Conservation (phyloP, 2,113 vertebrate genomes). For the Trichomycterus rosablanca region DNA sequence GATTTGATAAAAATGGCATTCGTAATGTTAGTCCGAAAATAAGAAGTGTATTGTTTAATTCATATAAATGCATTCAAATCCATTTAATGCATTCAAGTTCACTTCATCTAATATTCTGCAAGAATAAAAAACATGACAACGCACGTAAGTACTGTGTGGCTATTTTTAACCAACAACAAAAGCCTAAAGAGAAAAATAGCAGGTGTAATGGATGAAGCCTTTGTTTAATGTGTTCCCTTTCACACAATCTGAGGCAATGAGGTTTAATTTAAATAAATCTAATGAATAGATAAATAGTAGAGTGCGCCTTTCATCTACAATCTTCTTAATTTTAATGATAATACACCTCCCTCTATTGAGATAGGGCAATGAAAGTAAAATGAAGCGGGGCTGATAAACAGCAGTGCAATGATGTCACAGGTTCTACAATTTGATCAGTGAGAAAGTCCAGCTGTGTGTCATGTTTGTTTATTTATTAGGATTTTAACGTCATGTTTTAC, state of each 20-base stretch:
- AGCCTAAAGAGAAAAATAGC: background rate
- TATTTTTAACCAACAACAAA: background rate
- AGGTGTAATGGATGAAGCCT: background rate
- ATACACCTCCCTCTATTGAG: constrained; percentile 42
- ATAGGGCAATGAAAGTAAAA: constrained; percentile 17
- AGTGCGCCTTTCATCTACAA: constrained; percentile 51
- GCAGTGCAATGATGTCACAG: constrained; percentile 18
- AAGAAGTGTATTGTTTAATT: too few species aligned
- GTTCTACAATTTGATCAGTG: constrained; percentile 10
- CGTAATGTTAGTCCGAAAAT: too few species aligned
- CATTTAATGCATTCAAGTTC: too few species aligned
- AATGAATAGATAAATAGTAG: constrained; percentile 59
- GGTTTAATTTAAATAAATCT: constrained; percentile 57
- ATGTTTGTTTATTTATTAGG: too few species aligned
- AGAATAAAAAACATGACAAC: too few species aligned
- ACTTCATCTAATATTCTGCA: too few species aligned
- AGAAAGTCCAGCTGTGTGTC: constrained; percentile 1
- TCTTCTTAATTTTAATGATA: constrained; percentile 52
- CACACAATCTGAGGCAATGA: background rate
- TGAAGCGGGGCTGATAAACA: background rate
- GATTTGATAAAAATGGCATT: too few species aligned
- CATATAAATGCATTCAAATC: too few species aligned
- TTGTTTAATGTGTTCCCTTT: constrained; percentile 21
- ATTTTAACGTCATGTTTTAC: too few species aligned
- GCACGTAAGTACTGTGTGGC: background rate